phyloP scores from a whole-genome alignment of 1,140 invertebrate genomes.

The Oryctes rhinoceros region DNA sequence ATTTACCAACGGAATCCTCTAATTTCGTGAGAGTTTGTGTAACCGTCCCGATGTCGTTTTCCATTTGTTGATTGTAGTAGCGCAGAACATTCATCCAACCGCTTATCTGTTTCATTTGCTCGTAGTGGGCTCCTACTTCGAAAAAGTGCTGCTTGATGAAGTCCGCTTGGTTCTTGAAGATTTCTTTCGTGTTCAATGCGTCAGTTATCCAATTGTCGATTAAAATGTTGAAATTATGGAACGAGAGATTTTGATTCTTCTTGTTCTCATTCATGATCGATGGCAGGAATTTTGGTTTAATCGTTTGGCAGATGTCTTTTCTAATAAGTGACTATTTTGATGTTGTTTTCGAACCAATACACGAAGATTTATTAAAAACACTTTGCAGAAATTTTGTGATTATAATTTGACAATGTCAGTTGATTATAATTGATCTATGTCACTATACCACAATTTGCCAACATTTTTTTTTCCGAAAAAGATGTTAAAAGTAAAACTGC shows the following conservation, averaged over 20 bases:
- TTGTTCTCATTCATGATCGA: neutral
- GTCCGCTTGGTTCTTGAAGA: constrained; percentile 15
- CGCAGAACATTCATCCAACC: constrained; percentile 8
- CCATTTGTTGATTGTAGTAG: neutral
- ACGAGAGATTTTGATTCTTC: neutral
- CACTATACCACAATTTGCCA: too few relatives aligned
- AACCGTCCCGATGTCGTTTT: neutral
- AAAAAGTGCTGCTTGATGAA: neutral
- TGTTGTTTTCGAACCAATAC: too few relatives aligned
- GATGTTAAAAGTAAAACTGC: too few relatives aligned
- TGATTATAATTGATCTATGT: too few relatives aligned
- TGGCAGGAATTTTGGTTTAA: neutral
- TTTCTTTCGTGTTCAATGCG: neutral
- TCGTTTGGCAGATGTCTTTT: neutral
- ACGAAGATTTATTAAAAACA: too few relatives aligned
- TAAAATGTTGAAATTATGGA: constrained; percentile 2
- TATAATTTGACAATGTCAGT: too few relatives aligned
- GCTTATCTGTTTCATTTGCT: neutral
- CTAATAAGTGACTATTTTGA: too few relatives aligned
- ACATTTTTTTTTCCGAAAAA: too few relatives aligned
- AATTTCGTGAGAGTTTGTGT: neutral
- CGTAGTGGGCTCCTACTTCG: neutral
- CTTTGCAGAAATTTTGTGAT: too few relatives aligned
- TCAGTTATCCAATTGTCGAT: constrained; percentile 27
- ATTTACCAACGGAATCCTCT: neutral